Percentiles rank a stretch among this genome's conserved stretches.
Conservation (phyloP, 2,797 vertebrate species). For the Smutsia temminckii region DNA sequence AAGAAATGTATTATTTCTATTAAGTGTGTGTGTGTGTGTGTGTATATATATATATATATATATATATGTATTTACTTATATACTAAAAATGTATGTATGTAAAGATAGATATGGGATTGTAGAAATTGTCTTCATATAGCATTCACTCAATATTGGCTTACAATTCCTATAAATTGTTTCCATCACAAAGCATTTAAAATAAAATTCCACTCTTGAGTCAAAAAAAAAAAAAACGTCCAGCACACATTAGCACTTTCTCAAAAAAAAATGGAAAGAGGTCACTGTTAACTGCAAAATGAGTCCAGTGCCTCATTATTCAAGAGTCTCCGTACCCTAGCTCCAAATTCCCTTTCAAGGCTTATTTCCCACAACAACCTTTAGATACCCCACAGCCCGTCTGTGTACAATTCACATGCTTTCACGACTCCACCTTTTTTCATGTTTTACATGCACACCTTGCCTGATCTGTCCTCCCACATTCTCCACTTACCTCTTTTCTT, state of each 20-base stretch:
- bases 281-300: neutral
- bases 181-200: constrained; percentile 62
- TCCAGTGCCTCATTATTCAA: neutral
- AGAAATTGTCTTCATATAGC: constrained; percentile 16
- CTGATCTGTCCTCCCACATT: neutral
- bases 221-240: neutral
- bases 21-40: neutral
- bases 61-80: neutral
- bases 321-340: neutral
- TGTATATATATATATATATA: neutral
- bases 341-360: neutral
- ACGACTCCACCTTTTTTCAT: neutral
- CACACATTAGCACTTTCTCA: neutral
- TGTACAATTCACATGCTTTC: neutral
- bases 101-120: neutral
- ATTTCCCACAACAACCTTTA: neutral
- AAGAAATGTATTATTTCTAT: neutral
- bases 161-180: constrained; percentile 65
- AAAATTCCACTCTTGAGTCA: constrained; percentile 52
- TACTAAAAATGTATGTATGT: too few relatives aligned
- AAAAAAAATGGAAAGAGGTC: neutral
- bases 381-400: neutral
- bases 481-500: neutral
- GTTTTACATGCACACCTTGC: neutral
- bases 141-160: constrained; percentile 46